phyloP scores from a whole-genome alignment of 2,113 vertebrate species.

The Corvus moneduloides region DNA sequence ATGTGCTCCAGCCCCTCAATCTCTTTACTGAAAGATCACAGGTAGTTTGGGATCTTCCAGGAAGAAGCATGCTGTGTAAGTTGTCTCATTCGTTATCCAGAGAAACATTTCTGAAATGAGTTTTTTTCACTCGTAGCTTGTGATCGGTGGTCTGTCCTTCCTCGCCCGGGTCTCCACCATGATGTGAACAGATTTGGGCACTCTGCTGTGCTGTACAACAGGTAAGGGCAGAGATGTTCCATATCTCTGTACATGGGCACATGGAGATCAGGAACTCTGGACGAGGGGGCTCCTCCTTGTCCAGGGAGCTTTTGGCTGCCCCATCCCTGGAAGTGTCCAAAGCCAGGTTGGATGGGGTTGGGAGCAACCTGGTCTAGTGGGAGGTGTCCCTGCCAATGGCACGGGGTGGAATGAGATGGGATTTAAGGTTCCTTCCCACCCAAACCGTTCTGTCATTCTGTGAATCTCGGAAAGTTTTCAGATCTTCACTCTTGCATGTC shows the following conservation, averaged over 20 bases:
- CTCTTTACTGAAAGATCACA: accelerated
- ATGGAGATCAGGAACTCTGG: accelerated
- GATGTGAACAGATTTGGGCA: conserved; percentile 96
- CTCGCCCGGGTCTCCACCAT: conserved; percentile 83
- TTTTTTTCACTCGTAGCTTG: conserved; percentile 76
- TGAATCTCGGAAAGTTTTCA: background rate
- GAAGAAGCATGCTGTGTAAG: accelerated
- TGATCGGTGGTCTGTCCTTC: conserved; percentile 90
- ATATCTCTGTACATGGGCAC: accelerated
- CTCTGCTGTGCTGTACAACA: conserved; percentile 84
- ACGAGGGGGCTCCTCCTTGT: too few species aligned
- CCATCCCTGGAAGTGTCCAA: background rate
- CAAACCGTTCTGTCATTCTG: background rate
- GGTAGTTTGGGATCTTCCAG: background rate
- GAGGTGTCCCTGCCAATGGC: background rate
- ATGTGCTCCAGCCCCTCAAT: accelerated
- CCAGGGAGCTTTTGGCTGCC: too few species aligned
- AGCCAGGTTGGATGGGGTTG: background rate
- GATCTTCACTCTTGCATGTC: background rate
- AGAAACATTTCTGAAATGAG: background rate
- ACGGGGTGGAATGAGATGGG: background rate
- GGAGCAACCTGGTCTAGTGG: background rate
- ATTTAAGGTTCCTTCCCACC: background rate
- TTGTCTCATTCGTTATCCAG: accelerated
- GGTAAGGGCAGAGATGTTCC: conserved; percentile 67